Percentiles rank a stretch among this genome's conserved stretches.
Evolutionary conservation across 2,797 vertebrate genomes (phyloP).

Genomic region (Microhierax caerulescens): DNA sequence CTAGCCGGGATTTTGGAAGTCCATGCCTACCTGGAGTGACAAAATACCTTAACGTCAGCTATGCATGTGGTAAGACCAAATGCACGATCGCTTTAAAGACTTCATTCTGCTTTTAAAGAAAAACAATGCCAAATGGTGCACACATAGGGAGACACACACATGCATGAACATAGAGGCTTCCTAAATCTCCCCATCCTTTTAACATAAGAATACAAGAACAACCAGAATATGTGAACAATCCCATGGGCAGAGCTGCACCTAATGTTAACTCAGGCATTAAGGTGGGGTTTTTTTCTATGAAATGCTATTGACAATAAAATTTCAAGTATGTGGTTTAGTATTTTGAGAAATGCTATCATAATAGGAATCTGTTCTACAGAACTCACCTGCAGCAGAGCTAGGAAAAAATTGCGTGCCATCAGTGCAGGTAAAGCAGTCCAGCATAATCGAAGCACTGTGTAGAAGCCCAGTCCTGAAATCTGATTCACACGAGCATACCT

Average conservation of each 20-base stretch:
- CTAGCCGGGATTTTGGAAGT: conserved; percentile 86
- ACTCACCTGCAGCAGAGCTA: background rate
- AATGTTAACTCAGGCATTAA: background rate
- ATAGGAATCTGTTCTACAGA: background rate
- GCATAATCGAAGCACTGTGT: conserved; percentile 1
- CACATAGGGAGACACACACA: background rate
- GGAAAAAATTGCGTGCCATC: background rate
- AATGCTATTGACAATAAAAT: background rate
- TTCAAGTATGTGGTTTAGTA: background rate
- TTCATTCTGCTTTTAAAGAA: background rate
- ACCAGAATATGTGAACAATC: fast-evolving
- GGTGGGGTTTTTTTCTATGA: background rate
- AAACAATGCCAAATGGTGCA: background rate
- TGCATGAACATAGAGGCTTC: background rate
- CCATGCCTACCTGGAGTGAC: conserved; percentile 91
- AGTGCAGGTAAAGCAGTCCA: background rate
- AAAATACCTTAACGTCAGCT: conserved; percentile 91
- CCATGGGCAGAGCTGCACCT: background rate
- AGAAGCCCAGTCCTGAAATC: conserved; percentile 12
- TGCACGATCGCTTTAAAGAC: background rate
- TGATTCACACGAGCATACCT: background rate
- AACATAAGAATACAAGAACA: background rate
- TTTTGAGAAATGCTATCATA: background rate
- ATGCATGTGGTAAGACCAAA: conserved; percentile 87
- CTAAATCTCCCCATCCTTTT: background rate